Evolutionary conservation across 2,113 vertebrate genomes (phyloP).

Genomic region (Neodon shergylaensis): DNA sequence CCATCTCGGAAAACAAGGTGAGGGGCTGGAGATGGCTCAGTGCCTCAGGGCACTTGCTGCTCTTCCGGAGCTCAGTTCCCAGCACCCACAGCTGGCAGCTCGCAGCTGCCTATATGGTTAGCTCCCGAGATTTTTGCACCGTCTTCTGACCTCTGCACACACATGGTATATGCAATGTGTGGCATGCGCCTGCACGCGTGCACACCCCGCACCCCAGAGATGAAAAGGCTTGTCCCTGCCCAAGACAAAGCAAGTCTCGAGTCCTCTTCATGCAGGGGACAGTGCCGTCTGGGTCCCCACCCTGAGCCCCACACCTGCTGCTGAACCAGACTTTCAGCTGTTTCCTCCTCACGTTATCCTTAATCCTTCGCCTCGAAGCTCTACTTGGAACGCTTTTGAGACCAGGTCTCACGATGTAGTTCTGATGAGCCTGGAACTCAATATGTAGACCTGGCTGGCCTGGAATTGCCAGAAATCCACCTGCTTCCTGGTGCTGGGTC

Average conservation of each 20-base stretch:
- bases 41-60: neutral
- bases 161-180: neutral
- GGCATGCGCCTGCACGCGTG: neutral
- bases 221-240: no score
- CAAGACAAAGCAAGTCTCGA: neutral
- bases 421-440: neutral
- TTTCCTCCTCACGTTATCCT: neutral
- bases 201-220: no score
- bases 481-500: neutral
- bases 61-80: neutral
- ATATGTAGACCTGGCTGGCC: neutral
- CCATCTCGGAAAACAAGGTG: no score
- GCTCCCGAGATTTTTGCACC: neutral
- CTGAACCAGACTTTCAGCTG: slow-evolving; percentile 14
- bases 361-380: neutral
- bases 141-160: neutral
- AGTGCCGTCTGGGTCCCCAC: neutral
- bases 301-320: neutral
- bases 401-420: neutral
- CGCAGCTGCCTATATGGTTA: no score
- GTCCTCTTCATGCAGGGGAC: neutral
- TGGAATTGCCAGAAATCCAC: neutral
- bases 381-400: neutral
- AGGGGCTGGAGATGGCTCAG: neutral
- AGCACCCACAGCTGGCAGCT: neutral